These are phyloP conservation scores for Pampus argenteus DNA, from an alignment of 2,797 vertebrate genomes.

Conservation along the genomic window DNA sequence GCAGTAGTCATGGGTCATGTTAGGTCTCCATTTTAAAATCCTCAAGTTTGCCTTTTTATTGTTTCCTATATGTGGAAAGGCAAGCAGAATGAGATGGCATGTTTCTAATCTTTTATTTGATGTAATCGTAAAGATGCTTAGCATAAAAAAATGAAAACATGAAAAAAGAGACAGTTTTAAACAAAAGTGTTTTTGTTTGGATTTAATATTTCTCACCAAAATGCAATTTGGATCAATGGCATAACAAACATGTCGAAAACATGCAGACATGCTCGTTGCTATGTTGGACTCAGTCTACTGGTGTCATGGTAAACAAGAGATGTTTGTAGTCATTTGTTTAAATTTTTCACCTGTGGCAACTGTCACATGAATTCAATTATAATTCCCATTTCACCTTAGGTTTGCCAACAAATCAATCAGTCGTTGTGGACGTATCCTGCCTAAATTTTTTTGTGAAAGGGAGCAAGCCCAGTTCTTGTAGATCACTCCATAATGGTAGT, in stretches of 20 bases:
- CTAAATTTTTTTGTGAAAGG: conserved; percentile 16
- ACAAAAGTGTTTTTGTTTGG: not conserved
- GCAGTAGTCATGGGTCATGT: not conserved
- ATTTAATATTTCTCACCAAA: not conserved
- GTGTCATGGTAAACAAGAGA: not conserved
- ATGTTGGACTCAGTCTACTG: not conserved
- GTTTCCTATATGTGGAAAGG: not conserved
- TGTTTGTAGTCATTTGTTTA: not conserved
- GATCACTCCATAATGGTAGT: conserved; percentile 22
- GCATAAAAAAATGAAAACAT: not conserved
- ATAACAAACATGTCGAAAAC: not conserved
- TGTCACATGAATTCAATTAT: conserved; percentile 9
- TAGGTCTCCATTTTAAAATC: not conserved
- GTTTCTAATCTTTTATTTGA: not conserved
- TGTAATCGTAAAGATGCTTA: not conserved
- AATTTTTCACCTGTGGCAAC: not conserved
- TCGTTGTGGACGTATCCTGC: conserved; percentile 21
- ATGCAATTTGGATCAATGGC: not conserved
- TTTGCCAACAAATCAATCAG: conserved; percentile 23
- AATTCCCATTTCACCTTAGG: conserved; percentile 9
- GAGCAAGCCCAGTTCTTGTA: conserved; percentile 13
- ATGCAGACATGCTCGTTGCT: not conserved
- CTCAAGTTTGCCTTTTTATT: not conserved
- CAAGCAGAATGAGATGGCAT: not conserved
- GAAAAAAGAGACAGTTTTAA: not conserved